A percentile compares a stretch with the other conserved stretches of the same genome.
Conservation (phyloP, 2,113 vertebrate species). For the Eonycteris spelaea region DNA sequence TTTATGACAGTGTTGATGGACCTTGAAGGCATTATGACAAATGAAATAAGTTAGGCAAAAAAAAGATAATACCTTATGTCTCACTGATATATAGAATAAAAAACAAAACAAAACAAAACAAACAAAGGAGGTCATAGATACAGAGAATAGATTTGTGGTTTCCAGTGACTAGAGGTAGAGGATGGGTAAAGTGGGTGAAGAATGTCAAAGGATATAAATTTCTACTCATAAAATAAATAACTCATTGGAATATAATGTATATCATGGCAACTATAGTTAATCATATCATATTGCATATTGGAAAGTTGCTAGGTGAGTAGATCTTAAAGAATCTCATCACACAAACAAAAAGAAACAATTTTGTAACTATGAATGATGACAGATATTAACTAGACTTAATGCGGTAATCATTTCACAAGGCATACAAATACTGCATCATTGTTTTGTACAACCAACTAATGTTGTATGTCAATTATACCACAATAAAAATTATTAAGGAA, state of each 20-base stretch:
- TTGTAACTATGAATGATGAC: neutral
- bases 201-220: neutral
- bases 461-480: neutral
- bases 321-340: neutral
- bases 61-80: neutral
- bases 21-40: neutral
- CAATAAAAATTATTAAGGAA: neutral
- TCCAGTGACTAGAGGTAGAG: neutral
- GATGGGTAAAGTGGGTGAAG: neutral
- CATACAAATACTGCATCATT: neutral
- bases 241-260: neutral
- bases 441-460: neutral
- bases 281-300: neutral
- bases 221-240: neutral
- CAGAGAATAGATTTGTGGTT: neutral
- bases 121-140: neutral
- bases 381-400: neutral
- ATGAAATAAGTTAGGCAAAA: neutral
- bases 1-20: neutral
- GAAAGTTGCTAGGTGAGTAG: neutral
- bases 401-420: neutral
- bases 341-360: neutral
- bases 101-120: neutral
- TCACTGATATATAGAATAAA: neutral
- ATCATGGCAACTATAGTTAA: neutral